phyloP scores from a whole-genome alignment of 2,113 vertebrate genomes.

The Bothrops jararaca region DNA sequence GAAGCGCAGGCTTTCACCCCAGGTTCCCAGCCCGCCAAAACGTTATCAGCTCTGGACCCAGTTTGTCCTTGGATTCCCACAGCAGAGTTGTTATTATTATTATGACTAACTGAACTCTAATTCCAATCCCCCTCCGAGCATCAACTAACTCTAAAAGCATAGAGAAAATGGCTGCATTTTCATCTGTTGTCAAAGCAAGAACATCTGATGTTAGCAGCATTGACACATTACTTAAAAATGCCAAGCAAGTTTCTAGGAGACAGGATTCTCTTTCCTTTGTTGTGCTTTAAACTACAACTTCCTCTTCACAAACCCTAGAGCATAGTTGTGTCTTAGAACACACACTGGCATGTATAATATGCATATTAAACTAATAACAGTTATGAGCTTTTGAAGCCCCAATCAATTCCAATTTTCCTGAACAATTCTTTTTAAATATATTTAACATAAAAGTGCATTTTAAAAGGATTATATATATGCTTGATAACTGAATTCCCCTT shows the following conservation, averaged over 20 bases:
- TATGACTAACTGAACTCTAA: no score
- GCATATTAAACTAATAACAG: conserved; percentile 39
- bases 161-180: no score
- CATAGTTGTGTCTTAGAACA: neutral
- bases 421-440: conserved; percentile 2
- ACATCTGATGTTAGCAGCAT: no score
- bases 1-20: no score
- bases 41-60: no score
- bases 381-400: conserved; percentile 9
- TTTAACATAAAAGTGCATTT: conserved; percentile 30
- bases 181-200: no score
- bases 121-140: no score
- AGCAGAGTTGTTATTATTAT: no score
- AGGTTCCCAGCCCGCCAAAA: no score
- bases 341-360: neutral
- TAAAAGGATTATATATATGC: conserved; percentile 44
- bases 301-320: conserved; percentile 19
- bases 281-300: conserved; percentile 30
- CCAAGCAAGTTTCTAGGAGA: conserved; percentile 19
- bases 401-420: conserved; percentile 25
- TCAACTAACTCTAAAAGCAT: no score
- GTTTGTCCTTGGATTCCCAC: no score
- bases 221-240: neutral
- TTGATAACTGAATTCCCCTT: conserved; percentile 13
- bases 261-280: conserved; percentile 6